Evolutionary conservation across 2,888 invertebrate genomes (phyloP).

Genomic region (Balanococcus diminutus): DNA sequence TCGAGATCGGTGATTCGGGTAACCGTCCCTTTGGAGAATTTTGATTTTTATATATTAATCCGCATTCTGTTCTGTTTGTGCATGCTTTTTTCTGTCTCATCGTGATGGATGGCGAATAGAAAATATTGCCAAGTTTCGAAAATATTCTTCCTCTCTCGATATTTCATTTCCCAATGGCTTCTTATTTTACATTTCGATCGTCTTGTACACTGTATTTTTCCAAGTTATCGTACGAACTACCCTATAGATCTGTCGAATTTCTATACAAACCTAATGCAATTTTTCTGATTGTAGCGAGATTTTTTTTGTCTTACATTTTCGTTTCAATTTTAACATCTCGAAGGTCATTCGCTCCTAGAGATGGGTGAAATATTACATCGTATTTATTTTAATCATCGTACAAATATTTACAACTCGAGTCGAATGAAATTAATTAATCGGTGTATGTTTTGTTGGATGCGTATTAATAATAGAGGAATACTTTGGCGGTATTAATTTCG

Average conservation of each 20-base stretch:
- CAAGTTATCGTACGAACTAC: too few relatives aligned
- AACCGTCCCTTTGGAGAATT: background rate
- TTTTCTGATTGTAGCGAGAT: too few relatives aligned
- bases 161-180: slow-evolving; percentile 15
- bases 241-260: too few relatives aligned
- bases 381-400: too few relatives aligned
- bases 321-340: too few relatives aligned
- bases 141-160: background rate
- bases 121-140: background rate
- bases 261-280: too few relatives aligned
- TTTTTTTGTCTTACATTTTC: too few relatives aligned
- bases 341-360: too few relatives aligned
- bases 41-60: background rate
- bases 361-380: too few relatives aligned
- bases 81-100: background rate
- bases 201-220: background rate
- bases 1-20: background rate
- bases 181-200: background rate
- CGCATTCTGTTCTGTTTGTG: background rate
- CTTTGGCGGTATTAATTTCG: background rate
- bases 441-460: background rate
- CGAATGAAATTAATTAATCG: background rate
- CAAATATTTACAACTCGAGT: slow-evolving; percentile 6
- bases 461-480: slow-evolving; percentile 5
- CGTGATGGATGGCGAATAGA: slow-evolving; percentile 17